Evolutionary conservation across 1,140 invertebrate genomes (phyloP), one percentile per base, ranked within the genome.

Genomic region (Drosophila punjabiensis): DNA sequence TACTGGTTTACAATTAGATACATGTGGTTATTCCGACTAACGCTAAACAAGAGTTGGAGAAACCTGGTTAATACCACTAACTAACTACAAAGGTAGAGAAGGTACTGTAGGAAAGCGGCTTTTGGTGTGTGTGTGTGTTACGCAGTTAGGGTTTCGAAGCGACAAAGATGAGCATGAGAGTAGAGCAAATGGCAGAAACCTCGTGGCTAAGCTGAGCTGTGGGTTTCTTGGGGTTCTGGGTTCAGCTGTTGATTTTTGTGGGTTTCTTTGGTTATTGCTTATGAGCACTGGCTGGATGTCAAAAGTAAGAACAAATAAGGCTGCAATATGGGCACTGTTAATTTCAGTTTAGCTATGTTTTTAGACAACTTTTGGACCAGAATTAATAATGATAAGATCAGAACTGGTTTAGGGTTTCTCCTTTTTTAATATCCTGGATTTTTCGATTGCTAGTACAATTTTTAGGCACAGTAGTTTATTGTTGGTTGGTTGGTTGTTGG

Each of bases 71-170:
- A 53, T 74, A 75, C 24, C 20, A 32, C 56, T 43, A 74, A 37
- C 56, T 74, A 62, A n/a, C 50, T 53, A 73, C 35, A 39, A 28
- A 39, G 35, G 39, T 11, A 43, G 43, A 47, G 20, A 41, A 60
- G 69, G 24, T 53, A 75, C 47, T 33, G 47, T 53, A 24, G 68
- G 70, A 30, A 43, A 67, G 48, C 35, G 50, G 32, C 32, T 33
- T 58, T 41, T 35, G 43, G 43, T 66, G 55, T 79, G 60, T 71
- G 59, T 79, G 65, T 78, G 33, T 59, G 70, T 74, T 75, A 82
- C 85, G 68, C 78, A 82, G 65, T 91, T 76, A 91, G 48, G 79
- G 50, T 67, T 52, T 63, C 76, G 84, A 80, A 89, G 86, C 85
- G 78, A 76, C 64, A 81, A 73, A 48, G 73, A 81, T 90, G 86